Evolutionary conservation across 2,888 invertebrate genomes (phyloP), one percentile per base, ranked within the genome.

Genomic region (Apocheima hispidaria): DNA sequence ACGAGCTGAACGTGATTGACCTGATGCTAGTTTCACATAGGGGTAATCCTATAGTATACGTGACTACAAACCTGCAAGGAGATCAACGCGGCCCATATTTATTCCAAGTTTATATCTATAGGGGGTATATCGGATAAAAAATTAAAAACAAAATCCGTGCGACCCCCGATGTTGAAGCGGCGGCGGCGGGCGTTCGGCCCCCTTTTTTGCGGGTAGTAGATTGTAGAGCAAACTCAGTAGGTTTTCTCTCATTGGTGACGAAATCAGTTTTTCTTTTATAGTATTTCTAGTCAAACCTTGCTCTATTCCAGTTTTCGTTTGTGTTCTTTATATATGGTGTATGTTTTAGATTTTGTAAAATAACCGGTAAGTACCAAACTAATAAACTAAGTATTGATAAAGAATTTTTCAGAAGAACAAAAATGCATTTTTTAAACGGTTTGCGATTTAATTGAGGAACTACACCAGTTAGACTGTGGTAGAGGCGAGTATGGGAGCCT

Each of bases 121-220:
- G 23, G 55, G 59, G 61, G 46, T 38, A 26, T 76, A 86, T 86
- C 79, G 81, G 79, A 81, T 81, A 82, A 85, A 87, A 87, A 88
- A 84, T 84, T 85, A 81, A 87, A 86, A 87, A 85, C 81, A 80
- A 86, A 88, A 88, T 88, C 87, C 71, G 80, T 77, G 81, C 79
- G 72, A 60, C 68, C 79, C 76, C 79, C 78, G 69, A 66, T 70
- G 60, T 65, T 66, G 56, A 65, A 60, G 69, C 64, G 65, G 71
- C 59, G 60, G 69, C 64, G 65, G 71, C 59, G 60, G 65, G 66
- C 65, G 68, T 71, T 53, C 61, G 58, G 69, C 62, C 74, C 69
- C 70, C 70, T 66, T 52, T 55, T 56, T 56, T 52, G 52, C 28
- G 52, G 56, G 56, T 52, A 30, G 50, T n/a, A 33, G 23, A 46